Conservation (phyloP, 2,888 invertebrate species). For the Aphodius granarius region DNA sequence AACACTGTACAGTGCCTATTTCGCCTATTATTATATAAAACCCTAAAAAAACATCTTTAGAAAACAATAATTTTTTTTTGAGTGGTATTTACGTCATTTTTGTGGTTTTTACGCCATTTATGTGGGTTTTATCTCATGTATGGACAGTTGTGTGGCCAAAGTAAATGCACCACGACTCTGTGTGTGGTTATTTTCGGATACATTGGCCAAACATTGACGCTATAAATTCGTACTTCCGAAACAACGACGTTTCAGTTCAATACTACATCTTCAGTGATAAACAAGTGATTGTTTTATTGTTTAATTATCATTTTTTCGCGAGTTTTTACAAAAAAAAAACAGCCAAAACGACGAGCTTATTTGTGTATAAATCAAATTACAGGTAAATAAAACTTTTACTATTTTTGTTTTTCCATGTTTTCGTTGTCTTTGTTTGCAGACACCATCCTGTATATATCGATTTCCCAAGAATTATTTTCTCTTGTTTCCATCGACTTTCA, state of each 20-base stretch:
- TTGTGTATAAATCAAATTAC: constrained; percentile 15
- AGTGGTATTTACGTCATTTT: too few species aligned
- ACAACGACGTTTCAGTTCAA: constrained; percentile 17
- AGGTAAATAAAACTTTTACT: constrained; percentile 12
- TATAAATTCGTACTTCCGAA: constrained; percentile 22
- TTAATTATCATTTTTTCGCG: background rate
- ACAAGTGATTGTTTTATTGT: constrained; percentile 10
- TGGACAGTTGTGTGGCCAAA: background rate
- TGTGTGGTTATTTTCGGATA: constrained; percentile 5
- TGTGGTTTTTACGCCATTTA: too few species aligned
- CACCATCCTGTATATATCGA: too few species aligned
- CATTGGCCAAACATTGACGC: background rate
- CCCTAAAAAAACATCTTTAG: too few species aligned
- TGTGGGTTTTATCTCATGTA: too few species aligned
- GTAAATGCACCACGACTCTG: background rate
- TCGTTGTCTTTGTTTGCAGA: too few species aligned
- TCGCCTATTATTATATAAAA: too few species aligned
- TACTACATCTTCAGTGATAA: background rate
- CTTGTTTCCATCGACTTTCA: too few species aligned
- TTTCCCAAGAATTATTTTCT: too few species aligned
- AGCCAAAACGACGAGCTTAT: constrained; percentile 21
- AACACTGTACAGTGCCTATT: background rate
- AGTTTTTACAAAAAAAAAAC: background rate
- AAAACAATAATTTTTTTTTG: too few species aligned
- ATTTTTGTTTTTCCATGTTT: too few species aligned